Conservation (phyloP, 2,888 invertebrate species). For the Leucoma salicis region DNA sequence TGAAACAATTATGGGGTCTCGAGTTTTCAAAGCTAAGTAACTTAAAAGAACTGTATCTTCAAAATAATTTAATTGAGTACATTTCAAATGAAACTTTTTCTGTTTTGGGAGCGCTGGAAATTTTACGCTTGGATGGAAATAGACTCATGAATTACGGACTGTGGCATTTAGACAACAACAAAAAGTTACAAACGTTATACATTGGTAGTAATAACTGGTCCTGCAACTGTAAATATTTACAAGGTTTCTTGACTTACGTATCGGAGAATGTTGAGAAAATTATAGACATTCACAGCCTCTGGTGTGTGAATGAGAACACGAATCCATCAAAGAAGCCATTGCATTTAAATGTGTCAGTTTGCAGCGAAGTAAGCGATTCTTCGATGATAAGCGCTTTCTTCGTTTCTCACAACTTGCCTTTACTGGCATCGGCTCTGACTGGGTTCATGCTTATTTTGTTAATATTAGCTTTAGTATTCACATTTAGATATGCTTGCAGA, state of each 20-base stretch:
- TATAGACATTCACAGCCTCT: conserved; percentile 87
- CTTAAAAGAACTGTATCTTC: conserved; percentile 92
- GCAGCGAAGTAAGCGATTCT: conserved; percentile 91
- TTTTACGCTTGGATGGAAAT: conserved; percentile 93
- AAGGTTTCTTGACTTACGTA: conserved; percentile 90
- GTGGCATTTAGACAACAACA: conserved; percentile 88
- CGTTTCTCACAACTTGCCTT: conserved; percentile 91
- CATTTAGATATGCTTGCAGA: conserved; percentile 92
- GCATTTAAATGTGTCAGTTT: conserved; percentile 92
- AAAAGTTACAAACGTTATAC: conserved; percentile 87
- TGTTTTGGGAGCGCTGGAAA: conserved; percentile 88
- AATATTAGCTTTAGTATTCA: conserved; percentile 89
- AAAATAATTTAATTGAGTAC: conserved; percentile 90
- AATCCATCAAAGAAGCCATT: conserved; percentile 87
- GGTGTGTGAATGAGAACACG: conserved; percentile 88
- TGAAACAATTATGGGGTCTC: conserved; percentile 88
- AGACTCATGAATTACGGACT: conserved; percentile 90
- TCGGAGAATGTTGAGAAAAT: conserved; percentile 90
- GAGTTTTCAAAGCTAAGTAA: conserved; percentile 92
- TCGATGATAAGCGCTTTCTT: conserved; percentile 91
- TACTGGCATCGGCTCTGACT: conserved; percentile 89
- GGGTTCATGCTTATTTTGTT: conserved; percentile 90
- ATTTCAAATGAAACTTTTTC: conserved; percentile 92
- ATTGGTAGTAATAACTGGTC: conserved; percentile 93
- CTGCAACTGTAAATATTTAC: conserved; percentile 94